phyloP scores from a whole-genome alignment of 2,113 vertebrate species.

The Sylvietta virens region DNA sequence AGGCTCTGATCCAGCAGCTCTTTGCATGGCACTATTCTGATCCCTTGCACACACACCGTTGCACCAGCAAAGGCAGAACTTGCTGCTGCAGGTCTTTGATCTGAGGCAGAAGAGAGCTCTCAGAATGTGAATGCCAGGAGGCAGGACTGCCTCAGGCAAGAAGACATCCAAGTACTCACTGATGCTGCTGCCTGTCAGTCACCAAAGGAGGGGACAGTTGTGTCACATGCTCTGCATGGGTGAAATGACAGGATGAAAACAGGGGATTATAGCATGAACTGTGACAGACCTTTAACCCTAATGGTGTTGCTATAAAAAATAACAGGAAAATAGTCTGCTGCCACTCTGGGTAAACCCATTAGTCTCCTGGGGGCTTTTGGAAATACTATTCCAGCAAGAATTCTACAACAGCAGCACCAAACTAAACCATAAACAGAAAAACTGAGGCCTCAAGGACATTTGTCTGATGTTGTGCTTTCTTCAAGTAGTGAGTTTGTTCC shows the following conservation, averaged over 20 bases:
- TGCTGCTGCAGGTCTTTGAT: constrained; percentile 2
- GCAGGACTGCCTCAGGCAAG: constrained; percentile 21
- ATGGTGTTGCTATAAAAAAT: not conserved
- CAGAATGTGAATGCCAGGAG: constrained; percentile 22
- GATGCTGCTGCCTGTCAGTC: constrained; percentile 14
- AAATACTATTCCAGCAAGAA: not conserved
- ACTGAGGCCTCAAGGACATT: not conserved
- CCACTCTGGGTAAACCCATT: not conserved
- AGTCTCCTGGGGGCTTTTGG: not conserved
- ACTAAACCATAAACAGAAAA: not conserved
- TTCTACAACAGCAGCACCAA: not conserved
- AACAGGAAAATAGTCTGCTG: not conserved
- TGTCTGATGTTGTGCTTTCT: not conserved
- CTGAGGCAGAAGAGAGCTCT: not conserved
- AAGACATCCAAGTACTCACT: not conserved
- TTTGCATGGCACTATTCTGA: constrained; percentile 2
- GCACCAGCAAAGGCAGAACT: not conserved
- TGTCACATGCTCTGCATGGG: not conserved
- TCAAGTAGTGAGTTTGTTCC: not conserved
- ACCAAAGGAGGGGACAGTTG: not conserved
- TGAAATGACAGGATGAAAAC: constrained; percentile 1
- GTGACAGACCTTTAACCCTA: not conserved
- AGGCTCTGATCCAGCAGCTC: constrained; percentile 2
- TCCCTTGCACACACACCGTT: not conserved
- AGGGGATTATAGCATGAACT: not conserved